Base-by-base conservation (phyloP, 2,888 invertebrate genomes). In the Tetranychus piercei region DNA sequence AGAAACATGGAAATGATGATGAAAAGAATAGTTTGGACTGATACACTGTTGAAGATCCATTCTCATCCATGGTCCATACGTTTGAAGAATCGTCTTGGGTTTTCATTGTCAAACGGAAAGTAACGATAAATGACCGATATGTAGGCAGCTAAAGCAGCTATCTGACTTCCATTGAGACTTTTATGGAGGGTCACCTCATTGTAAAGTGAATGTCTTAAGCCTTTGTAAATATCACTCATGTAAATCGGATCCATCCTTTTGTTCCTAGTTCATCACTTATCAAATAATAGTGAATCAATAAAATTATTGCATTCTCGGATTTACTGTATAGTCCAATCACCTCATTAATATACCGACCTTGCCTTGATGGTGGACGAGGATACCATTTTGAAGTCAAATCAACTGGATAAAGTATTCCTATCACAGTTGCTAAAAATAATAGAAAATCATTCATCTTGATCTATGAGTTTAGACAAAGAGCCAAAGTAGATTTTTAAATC, bases 171-270 rank as follows among this genome's bases (percentile, higher is more conserved):
- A 23, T 84, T 84, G 73, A 96, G 88, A n/a, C 82, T 81, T 80
- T 88, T 87, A 69, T 86, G 84, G 77, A 88, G 85, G 4, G 89
- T 86, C 43, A 97, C 87, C 85, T 97, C 97, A 79, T 90, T 90
- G 78, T 87, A 87, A 34, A 97, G 84, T 72, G 90, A 88, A 80
- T 90, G 90, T 78, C 88, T 86, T 20, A 97, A 82, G 0, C 92
- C 89, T 80, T 89, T 90, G 82, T 94, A 92, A 76, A 97, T 82
- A 83, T 97, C 97, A 78, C 88, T 87, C 82, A 91, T 90, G 82
- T 90, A 92, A 1, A 94, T 81, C 6, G 72, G 45, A n/a, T 34
- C 18, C 7, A 71, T 23, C 23, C 23, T 43, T 11, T 11, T 20
- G 15, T 66, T 34, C 5, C 34, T 34, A 34, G 2, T 34, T 34